Base-by-base conservation (phyloP, 2,888 invertebrate genomes). In the Pegoplata infirma region DNA sequence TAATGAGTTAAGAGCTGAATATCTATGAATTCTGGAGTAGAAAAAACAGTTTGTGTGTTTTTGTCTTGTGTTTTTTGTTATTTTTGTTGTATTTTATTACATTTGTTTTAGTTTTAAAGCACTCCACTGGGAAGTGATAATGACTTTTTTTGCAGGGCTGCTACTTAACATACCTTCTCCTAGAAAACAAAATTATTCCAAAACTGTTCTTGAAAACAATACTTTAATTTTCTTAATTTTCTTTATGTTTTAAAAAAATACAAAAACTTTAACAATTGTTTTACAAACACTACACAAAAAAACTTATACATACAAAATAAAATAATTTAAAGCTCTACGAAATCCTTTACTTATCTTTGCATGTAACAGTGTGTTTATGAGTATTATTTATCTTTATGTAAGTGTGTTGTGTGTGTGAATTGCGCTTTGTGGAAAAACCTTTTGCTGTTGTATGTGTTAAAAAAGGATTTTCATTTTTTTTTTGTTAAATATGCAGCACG, bases 401-500 rank as follows among this genome's bases (percentile, higher is more conserved):
- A 7, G 12, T 36, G 10, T 36, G 36, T 12, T 36, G 36, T 36
- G 12, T 36, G 36, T 12, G 12, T 2, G 36, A 36, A 36, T 1
- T 36, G 12, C 36, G 10, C 12, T 36, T 2, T 12, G 36, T 40
- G 5, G 12, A n/a, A 36, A 40, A 40, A 40, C 36, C 12, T 40
- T 40, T 40, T n/a, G 12, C n/a, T n/a, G 36, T 40, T 40, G n/a
- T 40, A 40, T 5, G 25, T 3, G 25, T 25, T 25, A 25, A 25
- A 25, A 3, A n/a, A 40, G n/a, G 12, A n/a, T n/a, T 40, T 12
- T 40, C n/a, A n/a, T 32, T 32, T 10, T 32, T 10, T 32, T 32
- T 2, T 40, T 40, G 36, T n/a, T n/a, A n/a, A 40, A n/a, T n/a
- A 47, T 63, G 49, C 28, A 63, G 17, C 32, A 63, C 51, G 63